A percentile compares a stretch with the other conserved stretches of the same genome.
phyloP scores from a whole-genome alignment of 2,797 vertebrate genomes.

The Pangasius krempfi region DNA sequence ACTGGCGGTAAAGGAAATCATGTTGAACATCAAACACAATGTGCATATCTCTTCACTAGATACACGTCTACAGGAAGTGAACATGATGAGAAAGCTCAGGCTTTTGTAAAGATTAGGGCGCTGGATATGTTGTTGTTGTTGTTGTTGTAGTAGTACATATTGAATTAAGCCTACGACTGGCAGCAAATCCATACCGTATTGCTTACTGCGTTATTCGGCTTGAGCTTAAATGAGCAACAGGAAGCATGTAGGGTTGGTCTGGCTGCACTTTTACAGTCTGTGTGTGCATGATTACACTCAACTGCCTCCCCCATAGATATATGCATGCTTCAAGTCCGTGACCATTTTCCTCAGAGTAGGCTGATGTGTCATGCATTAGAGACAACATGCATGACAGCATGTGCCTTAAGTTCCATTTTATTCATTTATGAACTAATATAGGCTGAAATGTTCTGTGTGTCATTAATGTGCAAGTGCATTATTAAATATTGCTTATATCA shows the following conservation, averaged over 20 bases:
- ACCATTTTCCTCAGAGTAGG: background rate
- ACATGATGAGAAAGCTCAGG: background rate
- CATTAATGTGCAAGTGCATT: background rate
- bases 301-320: conserved; percentile 5
- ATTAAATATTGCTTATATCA: background rate
- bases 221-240: conserved; percentile 28
- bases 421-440: background rate
- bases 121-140: background rate
- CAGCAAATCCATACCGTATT: conserved; percentile 9
- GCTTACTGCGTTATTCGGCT: background rate
- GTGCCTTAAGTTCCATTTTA: background rate
- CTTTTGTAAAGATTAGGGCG: background rate
- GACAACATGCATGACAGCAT: background rate
- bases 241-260: conserved; percentile 41
- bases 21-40: conserved; percentile 6
- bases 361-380: background rate
- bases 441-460: background rate
- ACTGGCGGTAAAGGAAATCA: conserved; percentile 9
- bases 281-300: background rate
- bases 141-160: background rate
- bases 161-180: conserved; percentile 22
- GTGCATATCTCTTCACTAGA: background rate
- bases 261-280: background rate
- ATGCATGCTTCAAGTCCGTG: background rate
- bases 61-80: conserved; percentile 20